A percentile compares a stretch with the other conserved stretches of the same genome.
Evolutionary conservation across 1,140 invertebrate genomes (phyloP).

Genomic region (Plectrocnemia conspersa): DNA sequence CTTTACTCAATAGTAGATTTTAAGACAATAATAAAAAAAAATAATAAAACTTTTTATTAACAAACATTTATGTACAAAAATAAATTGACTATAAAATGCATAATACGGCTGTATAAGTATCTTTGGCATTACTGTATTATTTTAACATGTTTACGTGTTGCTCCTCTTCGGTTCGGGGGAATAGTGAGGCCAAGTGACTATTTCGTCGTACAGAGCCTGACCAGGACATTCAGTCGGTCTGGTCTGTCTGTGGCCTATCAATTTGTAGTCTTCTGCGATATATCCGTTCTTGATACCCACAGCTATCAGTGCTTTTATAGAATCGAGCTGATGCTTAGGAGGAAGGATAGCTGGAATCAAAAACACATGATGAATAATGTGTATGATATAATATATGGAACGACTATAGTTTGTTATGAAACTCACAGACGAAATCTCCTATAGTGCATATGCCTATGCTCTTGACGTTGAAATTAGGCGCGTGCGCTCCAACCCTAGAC

Average conservation of each 20-base stretch:
- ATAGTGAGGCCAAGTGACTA: conserved; percentile 63
- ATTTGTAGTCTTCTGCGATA: conserved; percentile 57
- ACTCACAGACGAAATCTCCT: conserved; percentile 53
- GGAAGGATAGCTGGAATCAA: conserved; percentile 53
- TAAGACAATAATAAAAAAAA: too few relatives aligned
- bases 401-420: too few relatives aligned
- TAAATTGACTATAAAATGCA: too few relatives aligned
- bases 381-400: too few relatives aligned
- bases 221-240: conserved; percentile 67
- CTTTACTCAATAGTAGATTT: too few relatives aligned
- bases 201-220: conserved; percentile 56
- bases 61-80: too few relatives aligned
- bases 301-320: conserved; percentile 56
- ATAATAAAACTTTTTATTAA: too few relatives aligned
- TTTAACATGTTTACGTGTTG: too few relatives aligned
- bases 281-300: conserved; percentile 57
- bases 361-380: conserved; percentile 7
- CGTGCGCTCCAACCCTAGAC: conserved; percentile 65
- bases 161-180: conserved; percentile 40
- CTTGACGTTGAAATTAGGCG: conserved; percentile 61
- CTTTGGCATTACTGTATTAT: too few relatives aligned
- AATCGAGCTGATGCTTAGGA: conserved; percentile 55
- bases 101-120: too few relatives aligned
- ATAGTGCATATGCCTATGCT: conserved; percentile 74
- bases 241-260: conserved; percentile 67